These are phyloP conservation scores for Karalla daura DNA, from an alignment of 2,797 vertebrate species.

Conservation along the genomic window DNA sequence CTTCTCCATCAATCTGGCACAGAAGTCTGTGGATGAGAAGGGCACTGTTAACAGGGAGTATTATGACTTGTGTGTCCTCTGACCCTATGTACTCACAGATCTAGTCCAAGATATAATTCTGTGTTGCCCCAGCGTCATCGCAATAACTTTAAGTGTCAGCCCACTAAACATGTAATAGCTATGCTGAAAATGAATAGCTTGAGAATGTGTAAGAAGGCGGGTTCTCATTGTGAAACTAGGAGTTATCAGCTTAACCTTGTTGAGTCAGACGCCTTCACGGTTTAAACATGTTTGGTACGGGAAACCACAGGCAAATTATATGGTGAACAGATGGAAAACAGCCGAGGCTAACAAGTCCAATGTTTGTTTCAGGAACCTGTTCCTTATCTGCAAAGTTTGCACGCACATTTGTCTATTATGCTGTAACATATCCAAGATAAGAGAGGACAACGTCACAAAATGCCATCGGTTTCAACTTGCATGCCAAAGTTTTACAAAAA, in stretches of 20 bases:
- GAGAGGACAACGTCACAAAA: background rate
- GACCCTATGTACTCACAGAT: too few relatives aligned
- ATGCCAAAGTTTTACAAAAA: background rate
- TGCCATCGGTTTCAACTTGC: background rate
- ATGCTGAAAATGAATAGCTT: background rate
- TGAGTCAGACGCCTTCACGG: background rate
- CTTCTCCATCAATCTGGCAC: constrained; percentile 81
- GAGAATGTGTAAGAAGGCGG: background rate
- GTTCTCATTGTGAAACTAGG: constrained; percentile 10
- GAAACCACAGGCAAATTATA: background rate
- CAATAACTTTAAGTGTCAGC: background rate
- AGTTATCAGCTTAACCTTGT: background rate
- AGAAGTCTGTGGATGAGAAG: constrained; percentile 55
- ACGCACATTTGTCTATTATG: background rate
- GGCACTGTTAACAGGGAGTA: constrained; percentile 3
- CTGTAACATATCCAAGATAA: background rate
- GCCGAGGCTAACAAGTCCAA: background rate
- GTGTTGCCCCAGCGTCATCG: background rate
- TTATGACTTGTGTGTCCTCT: background rate
- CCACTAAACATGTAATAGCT: background rate
- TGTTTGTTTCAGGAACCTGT: background rate
- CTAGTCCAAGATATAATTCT: too few relatives aligned
- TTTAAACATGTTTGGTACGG: background rate
- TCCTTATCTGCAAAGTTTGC: too few relatives aligned
- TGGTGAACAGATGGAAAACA: background rate